These are phyloP conservation scores for Dasypogon diadema DNA, from an alignment of 2,888 invertebrate genomes.

Conservation along the genomic window DNA sequence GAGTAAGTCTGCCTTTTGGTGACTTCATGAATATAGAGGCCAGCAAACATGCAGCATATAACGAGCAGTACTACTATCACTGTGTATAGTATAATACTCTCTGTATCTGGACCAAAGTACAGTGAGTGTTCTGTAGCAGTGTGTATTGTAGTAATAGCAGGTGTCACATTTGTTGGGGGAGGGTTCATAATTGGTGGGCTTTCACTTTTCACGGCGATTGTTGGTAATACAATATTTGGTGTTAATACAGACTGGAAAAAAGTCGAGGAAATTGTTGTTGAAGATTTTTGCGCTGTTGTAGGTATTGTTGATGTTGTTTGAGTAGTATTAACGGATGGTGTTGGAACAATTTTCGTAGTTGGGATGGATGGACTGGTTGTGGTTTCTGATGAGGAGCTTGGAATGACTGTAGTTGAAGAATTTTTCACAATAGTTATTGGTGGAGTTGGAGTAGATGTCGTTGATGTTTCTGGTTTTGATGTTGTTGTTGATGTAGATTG, in stretches of 20 bases:
- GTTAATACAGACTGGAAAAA: not conserved
- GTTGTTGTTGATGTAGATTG: conserved; percentile 49
- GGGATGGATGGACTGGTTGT: not conserved
- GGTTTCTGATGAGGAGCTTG: not conserved
- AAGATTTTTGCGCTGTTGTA: not conserved
- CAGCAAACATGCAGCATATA: conserved; percentile 57
- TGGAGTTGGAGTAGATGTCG: conserved; percentile 54
- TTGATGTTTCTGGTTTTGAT: conserved; percentile 43
- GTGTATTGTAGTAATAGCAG: conserved; percentile 55
- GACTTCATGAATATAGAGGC: conserved; percentile 60
- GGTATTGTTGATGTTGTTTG: not conserved
- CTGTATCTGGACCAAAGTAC: conserved; percentile 58
- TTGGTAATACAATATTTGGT: not conserved
- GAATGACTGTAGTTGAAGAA: not conserved
- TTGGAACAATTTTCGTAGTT: too few species aligned
- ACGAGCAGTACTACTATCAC: conserved; percentile 59
- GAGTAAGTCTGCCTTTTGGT: conserved; percentile 62
- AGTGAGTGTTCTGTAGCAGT: conserved; percentile 62
- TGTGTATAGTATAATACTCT: conserved; percentile 54
- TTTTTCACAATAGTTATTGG: not conserved
- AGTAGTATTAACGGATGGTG: not conserved
- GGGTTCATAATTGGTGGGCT: not conserved
- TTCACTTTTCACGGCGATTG: not conserved
- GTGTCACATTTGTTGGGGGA: not conserved
- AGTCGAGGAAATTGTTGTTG: conserved; percentile 8